A percentile compares a stretch with the other conserved stretches of the same genome.
Conservation (phyloP, 2,888 invertebrate genomes). For the Baronia brevicornis region DNA sequence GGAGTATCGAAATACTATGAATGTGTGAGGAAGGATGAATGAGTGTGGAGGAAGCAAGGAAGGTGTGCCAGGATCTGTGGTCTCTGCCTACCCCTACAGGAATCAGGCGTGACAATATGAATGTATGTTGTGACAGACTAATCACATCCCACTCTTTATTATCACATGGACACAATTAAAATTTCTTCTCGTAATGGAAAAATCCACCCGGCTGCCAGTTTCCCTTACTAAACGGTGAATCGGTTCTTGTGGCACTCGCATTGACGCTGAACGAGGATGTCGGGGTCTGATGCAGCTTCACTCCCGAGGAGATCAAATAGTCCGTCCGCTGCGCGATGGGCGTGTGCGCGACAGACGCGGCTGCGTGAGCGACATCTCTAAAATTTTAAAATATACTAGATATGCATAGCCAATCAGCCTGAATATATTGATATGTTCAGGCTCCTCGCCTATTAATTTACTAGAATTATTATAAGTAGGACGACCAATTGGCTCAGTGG, state of each 20-base stretch:
- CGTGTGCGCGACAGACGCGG: slow-evolving; percentile 22
- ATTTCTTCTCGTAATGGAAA: slow-evolving; percentile 18
- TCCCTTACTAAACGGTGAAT: slow-evolving; percentile 17
- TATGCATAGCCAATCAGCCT: not conserved
- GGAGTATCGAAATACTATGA: no score
- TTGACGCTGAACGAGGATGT: slow-evolving; percentile 22
- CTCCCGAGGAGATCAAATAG: slow-evolving; percentile 20
- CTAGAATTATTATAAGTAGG: no score
- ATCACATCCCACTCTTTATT: no score
- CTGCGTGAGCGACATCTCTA: slow-evolving; percentile 24
- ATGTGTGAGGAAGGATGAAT: no score
- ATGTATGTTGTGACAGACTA: no score
- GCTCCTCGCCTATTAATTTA: no score
- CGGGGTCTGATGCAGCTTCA: slow-evolving; percentile 25
- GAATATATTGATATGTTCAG: not conserved
- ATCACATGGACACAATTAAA: slow-evolving; percentile 17
- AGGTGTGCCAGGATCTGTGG: no score
- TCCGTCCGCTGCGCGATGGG: slow-evolving; percentile 25
- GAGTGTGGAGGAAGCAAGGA: no score
- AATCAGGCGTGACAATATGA: no score
- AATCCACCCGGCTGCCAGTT: slow-evolving; percentile 16
- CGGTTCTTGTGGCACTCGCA: slow-evolving; percentile 20
- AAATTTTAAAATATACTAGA: not conserved
- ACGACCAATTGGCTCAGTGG: no score
- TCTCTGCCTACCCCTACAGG: no score